phyloP scores from a whole-genome alignment of 2,797 vertebrate genomes.

The Myripristis jacobus region DNA sequence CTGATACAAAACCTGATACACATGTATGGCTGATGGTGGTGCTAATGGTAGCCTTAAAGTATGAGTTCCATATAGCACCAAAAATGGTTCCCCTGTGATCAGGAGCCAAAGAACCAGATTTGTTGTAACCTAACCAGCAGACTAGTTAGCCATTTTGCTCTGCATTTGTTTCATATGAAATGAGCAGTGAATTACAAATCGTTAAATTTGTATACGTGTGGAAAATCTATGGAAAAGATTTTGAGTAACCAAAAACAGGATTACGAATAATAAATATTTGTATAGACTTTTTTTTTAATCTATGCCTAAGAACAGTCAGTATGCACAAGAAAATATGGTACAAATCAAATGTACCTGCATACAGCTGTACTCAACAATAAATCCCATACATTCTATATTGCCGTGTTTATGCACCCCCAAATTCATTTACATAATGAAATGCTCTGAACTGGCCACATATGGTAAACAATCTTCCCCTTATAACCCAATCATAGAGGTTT shows the following conservation, averaged over 20 bases:
- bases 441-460: too few species aligned
- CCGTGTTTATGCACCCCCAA: too few species aligned
- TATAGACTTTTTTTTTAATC: background rate
- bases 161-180: background rate
- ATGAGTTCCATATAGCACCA: background rate
- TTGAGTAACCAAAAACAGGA: background rate
- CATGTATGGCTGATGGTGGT: background rate
- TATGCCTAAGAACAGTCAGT: too few species aligned
- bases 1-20: too few species aligned
- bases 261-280: background rate
- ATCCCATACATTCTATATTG: too few species aligned
- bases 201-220: background rate
- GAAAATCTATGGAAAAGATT: slow-evolving; percentile 2
- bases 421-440: too few species aligned
- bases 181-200: background rate
- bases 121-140: background rate
- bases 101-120: background rate
- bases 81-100: too few species aligned
- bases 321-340: too few species aligned
- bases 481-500: too few species aligned
- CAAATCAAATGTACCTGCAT: too few species aligned
- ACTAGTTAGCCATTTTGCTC: background rate
- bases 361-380: too few species aligned
- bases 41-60: background rate
- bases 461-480: too few species aligned